These are phyloP conservation scores for Kryphioiulus occultus DNA, from an alignment of 2,888 invertebrate genomes.

Conservation along the genomic window DNA sequence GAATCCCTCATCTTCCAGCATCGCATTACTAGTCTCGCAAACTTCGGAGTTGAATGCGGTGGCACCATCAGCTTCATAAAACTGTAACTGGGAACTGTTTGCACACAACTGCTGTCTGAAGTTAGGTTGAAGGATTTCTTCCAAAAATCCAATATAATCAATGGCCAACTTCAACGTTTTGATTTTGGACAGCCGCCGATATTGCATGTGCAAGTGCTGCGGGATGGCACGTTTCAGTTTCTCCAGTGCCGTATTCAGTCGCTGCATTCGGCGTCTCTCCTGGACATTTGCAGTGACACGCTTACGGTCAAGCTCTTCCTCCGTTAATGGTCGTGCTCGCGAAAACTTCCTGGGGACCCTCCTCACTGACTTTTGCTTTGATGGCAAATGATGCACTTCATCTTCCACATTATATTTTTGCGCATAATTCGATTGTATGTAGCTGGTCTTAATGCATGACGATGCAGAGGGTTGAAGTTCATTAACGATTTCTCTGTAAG, in stretches of 20 bases:
- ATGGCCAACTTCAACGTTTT: constrained; percentile 51
- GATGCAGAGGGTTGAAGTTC: not conserved
- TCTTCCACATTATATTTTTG: not conserved
- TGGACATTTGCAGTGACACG: constrained; percentile 51
- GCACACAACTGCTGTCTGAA: not conserved
- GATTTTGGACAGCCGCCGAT: constrained; percentile 49
- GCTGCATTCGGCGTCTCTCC: constrained; percentile 51
- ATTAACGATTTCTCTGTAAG: not conserved
- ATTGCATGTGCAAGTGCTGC: constrained; percentile 25
- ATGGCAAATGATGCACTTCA: not conserved
- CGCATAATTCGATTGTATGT: not conserved
- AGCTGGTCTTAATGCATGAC: not conserved
- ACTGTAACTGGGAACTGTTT: not conserved
- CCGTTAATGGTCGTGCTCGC: constrained; percentile 25
- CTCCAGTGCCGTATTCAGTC: constrained; percentile 50
- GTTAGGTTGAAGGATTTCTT: constrained; percentile 8
- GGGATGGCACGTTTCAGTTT: constrained; percentile 46
- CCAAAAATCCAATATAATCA: constrained; percentile 50
- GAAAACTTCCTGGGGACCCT: constrained; percentile 42
- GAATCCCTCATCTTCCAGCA: not conserved
- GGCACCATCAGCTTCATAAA: not conserved
- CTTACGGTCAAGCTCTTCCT: constrained; percentile 49
- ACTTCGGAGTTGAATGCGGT: not conserved
- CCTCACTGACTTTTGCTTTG: not conserved
- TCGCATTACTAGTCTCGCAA: not conserved